phyloP scores from a whole-genome alignment of 2,113 vertebrate species.

The Rhinichthys klamathensis region DNA sequence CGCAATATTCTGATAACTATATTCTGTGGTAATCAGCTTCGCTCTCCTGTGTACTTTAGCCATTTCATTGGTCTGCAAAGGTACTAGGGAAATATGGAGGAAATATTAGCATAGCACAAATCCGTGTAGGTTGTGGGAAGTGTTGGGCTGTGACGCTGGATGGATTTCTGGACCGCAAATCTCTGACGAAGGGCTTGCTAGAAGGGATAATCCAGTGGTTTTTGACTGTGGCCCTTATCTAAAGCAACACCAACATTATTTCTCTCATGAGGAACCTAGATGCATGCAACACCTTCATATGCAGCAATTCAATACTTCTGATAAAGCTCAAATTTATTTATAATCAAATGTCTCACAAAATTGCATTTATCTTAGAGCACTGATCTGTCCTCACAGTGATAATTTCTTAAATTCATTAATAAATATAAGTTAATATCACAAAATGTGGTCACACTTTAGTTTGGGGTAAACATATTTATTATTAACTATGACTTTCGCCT shows the following conservation, averaged over 20 bases:
- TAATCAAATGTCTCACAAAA: too few species aligned
- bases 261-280: neutral
- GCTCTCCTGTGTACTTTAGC: slow-evolving; percentile 7
- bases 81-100: slow-evolving; percentile 18
- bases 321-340: neutral
- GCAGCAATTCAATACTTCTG: neutral
- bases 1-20: slow-evolving; percentile 37
- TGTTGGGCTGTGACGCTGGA: neutral
- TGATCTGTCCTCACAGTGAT: too few species aligned
- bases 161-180: slow-evolving; percentile 1
- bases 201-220: neutral
- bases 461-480: too few species aligned
- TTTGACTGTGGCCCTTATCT: neutral
- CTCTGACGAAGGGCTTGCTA: slow-evolving; percentile 8
- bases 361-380: too few species aligned
- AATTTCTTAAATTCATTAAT: too few species aligned
- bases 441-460: too few species aligned
- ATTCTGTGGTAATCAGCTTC: slow-evolving; percentile 33
- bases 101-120: slow-evolving; percentile 9
- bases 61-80: slow-evolving; percentile 36
- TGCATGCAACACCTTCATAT: neutral
- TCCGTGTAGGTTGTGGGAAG: neutral
- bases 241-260: neutral
- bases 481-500: too few species aligned
- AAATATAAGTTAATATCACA: too few species aligned